These are phyloP conservation scores for Hippocampus guttulatus DNA, from an alignment of 2,113 vertebrate genomes.

Conservation along the genomic window DNA sequence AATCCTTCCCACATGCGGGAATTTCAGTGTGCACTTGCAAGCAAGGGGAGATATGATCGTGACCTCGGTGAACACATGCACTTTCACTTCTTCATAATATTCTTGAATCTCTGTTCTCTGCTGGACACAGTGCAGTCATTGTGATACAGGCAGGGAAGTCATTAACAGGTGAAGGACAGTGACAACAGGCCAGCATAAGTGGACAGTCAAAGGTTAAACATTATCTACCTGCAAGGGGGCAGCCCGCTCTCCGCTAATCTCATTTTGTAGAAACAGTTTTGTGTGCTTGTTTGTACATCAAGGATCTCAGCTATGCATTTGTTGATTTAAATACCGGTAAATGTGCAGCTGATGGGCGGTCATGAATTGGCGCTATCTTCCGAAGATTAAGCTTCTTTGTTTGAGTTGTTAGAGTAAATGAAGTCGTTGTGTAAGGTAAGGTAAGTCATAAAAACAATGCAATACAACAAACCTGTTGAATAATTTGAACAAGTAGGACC, in stretches of 20 bases:
- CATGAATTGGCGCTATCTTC: too few species aligned
- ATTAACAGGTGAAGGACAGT: slow-evolving; percentile 45
- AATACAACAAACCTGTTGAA: too few species aligned
- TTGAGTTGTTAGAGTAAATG: too few species aligned
- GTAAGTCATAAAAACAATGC: too few species aligned
- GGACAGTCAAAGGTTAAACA: slow-evolving; percentile 47
- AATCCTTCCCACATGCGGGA: slow-evolving; percentile 38
- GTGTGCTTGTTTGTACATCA: not conserved
- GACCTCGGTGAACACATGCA: slow-evolving; percentile 8
- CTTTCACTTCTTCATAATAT: slow-evolving; percentile 8
- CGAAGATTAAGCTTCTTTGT: too few species aligned
- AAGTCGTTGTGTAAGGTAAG: too few species aligned
- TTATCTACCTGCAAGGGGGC: slow-evolving; percentile 31
- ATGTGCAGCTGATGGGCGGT: too few species aligned
- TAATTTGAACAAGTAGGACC: too few species aligned
- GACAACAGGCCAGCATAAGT: slow-evolving; percentile 27
- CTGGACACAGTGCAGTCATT: slow-evolving; percentile 31
- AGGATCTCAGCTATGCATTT: not conserved
- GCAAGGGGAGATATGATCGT: slow-evolving; percentile 16
- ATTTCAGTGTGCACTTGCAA: not conserved
- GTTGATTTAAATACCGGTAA: too few species aligned
- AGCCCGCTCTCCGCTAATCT: slow-evolving; percentile 13
- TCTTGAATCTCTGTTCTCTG: slow-evolving; percentile 21
- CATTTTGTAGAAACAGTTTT: not conserved
- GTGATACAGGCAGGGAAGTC: slow-evolving; percentile 49